phyloP scores from a whole-genome alignment of 2,888 invertebrate genomes.

The Congeria kusceri region DNA sequence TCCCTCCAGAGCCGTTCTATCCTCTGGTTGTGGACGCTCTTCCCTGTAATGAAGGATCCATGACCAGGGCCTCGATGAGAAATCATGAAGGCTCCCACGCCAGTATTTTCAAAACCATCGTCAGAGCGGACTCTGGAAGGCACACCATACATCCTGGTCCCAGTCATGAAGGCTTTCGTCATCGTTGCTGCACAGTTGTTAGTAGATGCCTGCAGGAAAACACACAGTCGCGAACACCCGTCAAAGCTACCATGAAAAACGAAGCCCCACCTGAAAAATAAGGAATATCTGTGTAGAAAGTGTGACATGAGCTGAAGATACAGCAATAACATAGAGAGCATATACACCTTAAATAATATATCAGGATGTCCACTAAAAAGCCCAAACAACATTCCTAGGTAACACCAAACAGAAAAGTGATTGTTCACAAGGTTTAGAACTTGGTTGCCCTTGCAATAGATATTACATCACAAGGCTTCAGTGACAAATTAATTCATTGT shows the following conservation, averaged over 20 bases:
- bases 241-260: constrained; percentile 59
- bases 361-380: too few species aligned
- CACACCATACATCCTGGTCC: constrained; percentile 39
- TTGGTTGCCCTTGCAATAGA: too few species aligned
- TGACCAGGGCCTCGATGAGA: constrained; percentile 37
- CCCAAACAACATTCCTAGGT: too few species aligned
- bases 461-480: too few species aligned
- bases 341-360: too few species aligned
- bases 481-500: too few species aligned
- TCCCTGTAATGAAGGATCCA: constrained; percentile 57
- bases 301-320: too few species aligned
- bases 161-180: constrained; percentile 32
- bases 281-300: too few species aligned
- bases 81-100: constrained; percentile 47
- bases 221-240: constrained; percentile 34
- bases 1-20: constrained; percentile 64
- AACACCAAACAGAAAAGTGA: too few species aligned
- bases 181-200: constrained; percentile 49
- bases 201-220: constrained; percentile 26
- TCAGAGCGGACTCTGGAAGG: constrained; percentile 61
- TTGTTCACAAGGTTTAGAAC: too few species aligned
- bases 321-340: too few species aligned
- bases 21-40: constrained; percentile 62
- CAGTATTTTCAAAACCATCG: constrained; percentile 58
- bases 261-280: constrained; percentile 41